These are phyloP conservation scores for Saccostrea cuccullata DNA, from an alignment of 1,140 invertebrate species.

Conservation along the genomic window DNA sequence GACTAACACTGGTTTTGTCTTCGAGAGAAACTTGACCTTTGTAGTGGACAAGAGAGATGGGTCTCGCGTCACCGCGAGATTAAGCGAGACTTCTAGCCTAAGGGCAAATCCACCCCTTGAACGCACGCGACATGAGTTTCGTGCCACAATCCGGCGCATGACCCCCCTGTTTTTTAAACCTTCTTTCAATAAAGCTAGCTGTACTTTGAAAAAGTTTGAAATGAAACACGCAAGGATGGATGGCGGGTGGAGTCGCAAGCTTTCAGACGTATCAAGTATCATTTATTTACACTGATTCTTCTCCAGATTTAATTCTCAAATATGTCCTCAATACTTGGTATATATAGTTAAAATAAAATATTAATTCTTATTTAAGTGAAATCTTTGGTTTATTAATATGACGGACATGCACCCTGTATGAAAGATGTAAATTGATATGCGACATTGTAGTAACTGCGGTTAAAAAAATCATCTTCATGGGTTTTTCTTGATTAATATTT, in stretches of 20 bases:
- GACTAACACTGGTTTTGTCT: neutral
- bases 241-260: neutral
- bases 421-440: too few relatives aligned
- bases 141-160: constrained; percentile 11
- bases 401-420: too few relatives aligned
- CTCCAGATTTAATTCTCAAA: too few relatives aligned
- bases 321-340: too few relatives aligned
- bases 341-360: too few relatives aligned
- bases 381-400: too few relatives aligned
- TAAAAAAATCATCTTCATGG: too few relatives aligned
- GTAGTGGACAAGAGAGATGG: neutral
- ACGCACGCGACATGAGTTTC: constrained; percentile 15
- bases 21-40: constrained; percentile 29
- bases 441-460: too few relatives aligned
- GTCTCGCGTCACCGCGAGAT: constrained; percentile 3
- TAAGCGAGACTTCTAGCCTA: neutral
- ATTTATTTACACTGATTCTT: neutral
- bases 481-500: neutral
- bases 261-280: neutral
- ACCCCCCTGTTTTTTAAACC: neutral
- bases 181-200: neutral
- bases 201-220: neutral
- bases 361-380: too few relatives aligned
- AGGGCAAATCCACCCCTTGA: constrained; percentile 16
- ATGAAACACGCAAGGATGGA: neutral